These are phyloP conservation scores for Cataglyphis rosenhaueri DNA, from an alignment of 2,888 invertebrate species.

Conservation along the genomic window DNA sequence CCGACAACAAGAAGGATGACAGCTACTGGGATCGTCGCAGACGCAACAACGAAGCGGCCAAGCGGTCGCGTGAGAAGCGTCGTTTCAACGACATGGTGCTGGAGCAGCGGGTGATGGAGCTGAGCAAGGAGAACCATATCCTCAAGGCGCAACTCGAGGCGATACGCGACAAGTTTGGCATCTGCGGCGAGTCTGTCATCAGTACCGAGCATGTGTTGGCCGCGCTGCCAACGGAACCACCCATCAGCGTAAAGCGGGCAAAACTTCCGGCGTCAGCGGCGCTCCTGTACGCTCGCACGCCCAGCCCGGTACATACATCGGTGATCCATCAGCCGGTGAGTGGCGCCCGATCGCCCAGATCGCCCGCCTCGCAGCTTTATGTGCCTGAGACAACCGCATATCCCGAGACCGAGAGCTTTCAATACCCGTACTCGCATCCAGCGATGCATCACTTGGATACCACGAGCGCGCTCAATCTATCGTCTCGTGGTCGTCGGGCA, in stretches of 20 bases:
- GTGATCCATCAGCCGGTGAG: slow-evolving; percentile 88
- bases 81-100: slow-evolving; percentile 98
- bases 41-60: slow-evolving; percentile 98
- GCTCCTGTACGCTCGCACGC: slow-evolving; percentile 87
- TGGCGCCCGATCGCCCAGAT: slow-evolving; percentile 82
- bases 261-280: slow-evolving; percentile 84
- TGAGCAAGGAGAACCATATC: slow-evolving; percentile 98
- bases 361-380: slow-evolving; percentile 82
- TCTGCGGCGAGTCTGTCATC: slow-evolving; percentile 94
- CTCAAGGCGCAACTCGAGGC: slow-evolving; percentile 96
- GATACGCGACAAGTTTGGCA: slow-evolving; percentile 96
- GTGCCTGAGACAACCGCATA: slow-evolving; percentile 82
- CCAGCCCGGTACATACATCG: slow-evolving; percentile 88
- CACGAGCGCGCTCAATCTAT: slow-evolving; percentile 91
- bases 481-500: slow-evolving; percentile 85
- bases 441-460: slow-evolving; percentile 88
- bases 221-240: slow-evolving; percentile 94
- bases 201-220: slow-evolving; percentile 96
- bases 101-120: slow-evolving; percentile 96
- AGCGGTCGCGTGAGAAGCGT: slow-evolving; percentile 97
- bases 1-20: slow-evolving; percentile 98
- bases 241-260: slow-evolving; percentile 93
- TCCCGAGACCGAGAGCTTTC: slow-evolving; percentile 85
- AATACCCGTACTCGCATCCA: slow-evolving; percentile 86
- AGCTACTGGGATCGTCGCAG: slow-evolving; percentile 98